Evolutionary conservation across 2,113 vertebrate genomes (phyloP), one percentile per base, ranked within the genome.

Genomic region (Stegastes partitus): DNA sequence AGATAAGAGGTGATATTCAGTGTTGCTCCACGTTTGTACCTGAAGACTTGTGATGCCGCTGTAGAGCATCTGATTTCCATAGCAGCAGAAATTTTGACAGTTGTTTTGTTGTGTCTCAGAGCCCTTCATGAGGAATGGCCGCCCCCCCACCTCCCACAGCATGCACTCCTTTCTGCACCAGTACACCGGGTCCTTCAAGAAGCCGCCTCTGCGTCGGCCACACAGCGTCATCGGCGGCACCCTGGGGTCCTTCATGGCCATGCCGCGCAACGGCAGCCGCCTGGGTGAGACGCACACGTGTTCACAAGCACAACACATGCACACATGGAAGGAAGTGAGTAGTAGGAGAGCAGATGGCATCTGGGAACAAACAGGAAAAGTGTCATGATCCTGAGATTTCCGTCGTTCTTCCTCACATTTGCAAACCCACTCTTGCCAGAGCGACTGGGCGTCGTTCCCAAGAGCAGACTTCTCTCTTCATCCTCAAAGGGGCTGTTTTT

Each of bases 161-260:
- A 96, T 99, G 95, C 97, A 99, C 92, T 99, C 97, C 79, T 99
- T 99, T 92, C 96, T 99, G 78, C 97, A 99, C 90, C 97, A 98
- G 76, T 99, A 98, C 94, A 96, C 97, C 2, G 96, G 97, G 77
- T 97, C 97, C 90, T 98, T 99, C 94, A 97, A 98, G 95, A 98
- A 99, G 89, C 96, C 97, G 11, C 97, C 97, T 0, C 90, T 98
- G 53, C 95, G 97, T 83, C 96, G 97, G 92, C 97, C 97, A 1
- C 97, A 99, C 93, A 99, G 97, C 39, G 97, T 98, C 93, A 98
- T 98, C 70, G 97, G 97, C 34, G 97, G 97, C 77, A 96, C 96
- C 77, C 96, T 99, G 56, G 96, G 97, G 57, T 97, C 97, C 57
- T 98, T 98, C 92, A 97, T 98, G 96, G 95, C 96, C 73, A 97